phyloP scores from a whole-genome alignment of 2,113 vertebrate species.

The Misgurnus anguillicaudatus region DNA sequence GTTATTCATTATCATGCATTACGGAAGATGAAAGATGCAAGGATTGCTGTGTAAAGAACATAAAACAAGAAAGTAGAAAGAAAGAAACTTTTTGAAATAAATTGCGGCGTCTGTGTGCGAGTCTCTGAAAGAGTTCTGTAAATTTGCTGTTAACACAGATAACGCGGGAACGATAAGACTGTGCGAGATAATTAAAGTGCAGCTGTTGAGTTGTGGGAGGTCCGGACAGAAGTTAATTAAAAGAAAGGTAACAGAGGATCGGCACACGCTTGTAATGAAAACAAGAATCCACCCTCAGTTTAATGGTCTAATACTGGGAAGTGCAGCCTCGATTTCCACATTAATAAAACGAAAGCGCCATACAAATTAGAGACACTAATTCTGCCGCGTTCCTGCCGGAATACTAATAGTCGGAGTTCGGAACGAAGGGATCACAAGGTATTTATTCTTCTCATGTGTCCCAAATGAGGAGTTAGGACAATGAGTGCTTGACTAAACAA shows the following conservation, averaged over 20 bases:
- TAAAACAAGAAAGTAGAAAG: background rate
- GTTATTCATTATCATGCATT: background rate
- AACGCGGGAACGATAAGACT: constrained; percentile 53
- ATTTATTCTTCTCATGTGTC: constrained; percentile 9
- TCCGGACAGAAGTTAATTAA: constrained; percentile 60
- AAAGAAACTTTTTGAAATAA: background rate
- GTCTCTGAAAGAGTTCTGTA: constrained; percentile 36
- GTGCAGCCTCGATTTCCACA: background rate
- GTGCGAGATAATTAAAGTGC: constrained; percentile 57
- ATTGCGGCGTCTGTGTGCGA: background rate
- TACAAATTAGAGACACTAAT: constrained; percentile 23
- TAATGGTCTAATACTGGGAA: constrained; percentile 26
- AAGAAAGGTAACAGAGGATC: constrained; percentile 38
- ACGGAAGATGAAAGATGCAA: background rate
- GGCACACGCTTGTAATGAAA: constrained; percentile 17
- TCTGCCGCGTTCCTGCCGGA: background rate
- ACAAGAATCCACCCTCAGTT: constrained; percentile 41
- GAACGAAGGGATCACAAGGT: background rate
- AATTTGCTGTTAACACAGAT: constrained; percentile 49
- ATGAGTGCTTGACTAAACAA: constrained; percentile 3
- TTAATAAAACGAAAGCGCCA: constrained; percentile 27
- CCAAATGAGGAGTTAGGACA: constrained; percentile 10
- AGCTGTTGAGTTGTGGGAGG: constrained; percentile 45
- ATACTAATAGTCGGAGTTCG: background rate
- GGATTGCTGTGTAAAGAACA: no score